Evolutionary conservation across 2,888 invertebrate species (phyloP).

Genomic region (Nowickia ferox): DNA sequence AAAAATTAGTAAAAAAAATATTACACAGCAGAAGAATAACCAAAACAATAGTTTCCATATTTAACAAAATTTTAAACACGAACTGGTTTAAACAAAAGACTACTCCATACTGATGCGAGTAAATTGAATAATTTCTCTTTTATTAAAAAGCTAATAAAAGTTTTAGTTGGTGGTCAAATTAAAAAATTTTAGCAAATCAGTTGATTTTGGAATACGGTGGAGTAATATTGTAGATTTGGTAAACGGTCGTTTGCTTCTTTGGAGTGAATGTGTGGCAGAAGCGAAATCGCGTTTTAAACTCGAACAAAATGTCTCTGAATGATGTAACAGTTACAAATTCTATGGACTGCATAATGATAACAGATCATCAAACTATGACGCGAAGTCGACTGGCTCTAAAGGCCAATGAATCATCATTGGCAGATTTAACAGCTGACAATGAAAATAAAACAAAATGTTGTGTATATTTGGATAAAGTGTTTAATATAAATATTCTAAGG

Average conservation of each 20-base stretch:
- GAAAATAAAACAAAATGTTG: slow-evolving; percentile 70
- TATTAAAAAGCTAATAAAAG: slow-evolving; percentile 1
- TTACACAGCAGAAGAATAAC: slow-evolving; percentile 33
- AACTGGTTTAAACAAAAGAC: slow-evolving; percentile 57
- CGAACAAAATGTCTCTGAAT: slow-evolving; percentile 34
- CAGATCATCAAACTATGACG: slow-evolving; percentile 67
- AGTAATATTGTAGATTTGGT: slow-evolving; percentile 43
- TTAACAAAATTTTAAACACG: slow-evolving; percentile 41
- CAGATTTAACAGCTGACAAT: slow-evolving; percentile 65
- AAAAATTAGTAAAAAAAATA: slow-evolving; percentile 16
- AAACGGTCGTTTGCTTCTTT: neutral
- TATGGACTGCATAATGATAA: slow-evolving; percentile 66
- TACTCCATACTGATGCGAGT: slow-evolving; percentile 29
- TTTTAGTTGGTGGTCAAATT: slow-evolving; percentile 14
- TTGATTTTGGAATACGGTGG: slow-evolving; percentile 45
- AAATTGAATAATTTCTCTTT: slow-evolving; percentile 63
- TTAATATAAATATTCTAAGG: slow-evolving; percentile 88
- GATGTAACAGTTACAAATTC: slow-evolving; percentile 43
- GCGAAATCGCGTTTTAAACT: slow-evolving; percentile 1
- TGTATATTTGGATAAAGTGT: slow-evolving; percentile 81
- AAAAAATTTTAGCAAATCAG: slow-evolving; percentile 48
- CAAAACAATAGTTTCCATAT: slow-evolving; percentile 51
- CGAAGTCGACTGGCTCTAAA: slow-evolving; percentile 62
- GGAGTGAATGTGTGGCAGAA: slow-evolving; percentile 16
- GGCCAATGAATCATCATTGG: slow-evolving; percentile 47